These are phyloP conservation scores for Gavialis gangeticus DNA, from an alignment of 2,113 vertebrate species.

Conservation along the genomic window DNA sequence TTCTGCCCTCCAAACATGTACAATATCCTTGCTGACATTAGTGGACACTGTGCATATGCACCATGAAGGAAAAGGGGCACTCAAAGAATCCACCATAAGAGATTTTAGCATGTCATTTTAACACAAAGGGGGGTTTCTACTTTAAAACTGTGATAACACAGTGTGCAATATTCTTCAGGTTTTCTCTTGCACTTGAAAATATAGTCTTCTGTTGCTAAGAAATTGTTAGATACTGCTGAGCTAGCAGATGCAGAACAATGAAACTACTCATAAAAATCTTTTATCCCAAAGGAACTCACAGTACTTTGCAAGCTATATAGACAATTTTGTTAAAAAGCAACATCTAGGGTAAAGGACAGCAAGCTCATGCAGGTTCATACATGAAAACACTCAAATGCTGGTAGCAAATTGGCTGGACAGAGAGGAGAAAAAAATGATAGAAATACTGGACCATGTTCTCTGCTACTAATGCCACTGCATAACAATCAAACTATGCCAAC, in stretches of 20 bases:
- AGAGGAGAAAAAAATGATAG: background rate
- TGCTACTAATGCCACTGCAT: background rate
- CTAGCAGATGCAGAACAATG: background rate
- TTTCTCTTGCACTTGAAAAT: background rate
- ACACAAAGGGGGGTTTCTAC: background rate
- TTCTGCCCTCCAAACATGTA: background rate
- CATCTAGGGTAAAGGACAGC: background rate
- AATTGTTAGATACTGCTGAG: background rate
- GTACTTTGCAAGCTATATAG: background rate
- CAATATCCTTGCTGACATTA: background rate
- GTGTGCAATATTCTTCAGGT: accelerated
- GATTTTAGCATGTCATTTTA: background rate
- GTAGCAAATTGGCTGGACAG: background rate
- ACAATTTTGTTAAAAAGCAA: background rate
- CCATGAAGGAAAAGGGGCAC: background rate
- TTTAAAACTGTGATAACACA: background rate
- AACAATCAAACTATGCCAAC: too few species aligned
- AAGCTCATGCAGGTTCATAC: background rate
- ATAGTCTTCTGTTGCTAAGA: background rate
- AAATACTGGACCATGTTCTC: background rate
- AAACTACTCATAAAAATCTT: background rate
- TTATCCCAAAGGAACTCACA: background rate
- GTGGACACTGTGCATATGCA: background rate
- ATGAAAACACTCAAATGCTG: background rate
- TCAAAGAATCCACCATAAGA: background rate